phyloP scores from a whole-genome alignment of 1,140 invertebrate species.

The Caenorhabditis remanei region DNA sequence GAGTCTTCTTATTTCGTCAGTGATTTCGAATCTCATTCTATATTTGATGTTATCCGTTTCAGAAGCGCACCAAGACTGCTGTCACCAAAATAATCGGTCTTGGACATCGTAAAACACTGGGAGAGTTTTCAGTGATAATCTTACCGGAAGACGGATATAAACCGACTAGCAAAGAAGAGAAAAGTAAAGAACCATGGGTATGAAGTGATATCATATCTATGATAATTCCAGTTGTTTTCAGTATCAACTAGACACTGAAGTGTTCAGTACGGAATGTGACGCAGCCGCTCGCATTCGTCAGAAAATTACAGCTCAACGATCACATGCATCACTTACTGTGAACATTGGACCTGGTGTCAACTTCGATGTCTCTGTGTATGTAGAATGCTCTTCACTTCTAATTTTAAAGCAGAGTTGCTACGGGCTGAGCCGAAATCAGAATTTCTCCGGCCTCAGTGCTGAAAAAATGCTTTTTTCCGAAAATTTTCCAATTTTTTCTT shows the following conservation, averaged over 20 bases:
- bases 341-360: conserved; percentile 29
- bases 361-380: conserved; percentile 43
- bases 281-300: conserved; percentile 28
- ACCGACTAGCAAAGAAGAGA: conserved; percentile 14
- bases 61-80: conserved; percentile 34
- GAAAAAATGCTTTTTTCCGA: background rate
- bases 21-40: background rate
- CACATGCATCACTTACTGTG: conserved; percentile 19
- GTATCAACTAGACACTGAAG: conserved; percentile 19
- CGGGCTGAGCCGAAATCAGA: too few relatives aligned
- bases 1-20: conserved; percentile 25
- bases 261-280: conserved; percentile 35
- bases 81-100: conserved; percentile 45
- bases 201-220: too few relatives aligned
- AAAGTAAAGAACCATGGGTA: conserved; percentile 45
- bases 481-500: background rate
- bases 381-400: too few relatives aligned
- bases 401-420: too few relatives aligned
- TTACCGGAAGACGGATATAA: conserved; percentile 25
- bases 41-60: background rate
- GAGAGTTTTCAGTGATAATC: conserved; percentile 27
- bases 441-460: too few relatives aligned
- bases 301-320: conserved; percentile 41
- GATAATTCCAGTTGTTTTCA: background rate
- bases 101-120: conserved; percentile 18